Evolutionary conservation across 1,140 invertebrate species (phyloP).

Genomic region (Drosophila miranda): DNA sequence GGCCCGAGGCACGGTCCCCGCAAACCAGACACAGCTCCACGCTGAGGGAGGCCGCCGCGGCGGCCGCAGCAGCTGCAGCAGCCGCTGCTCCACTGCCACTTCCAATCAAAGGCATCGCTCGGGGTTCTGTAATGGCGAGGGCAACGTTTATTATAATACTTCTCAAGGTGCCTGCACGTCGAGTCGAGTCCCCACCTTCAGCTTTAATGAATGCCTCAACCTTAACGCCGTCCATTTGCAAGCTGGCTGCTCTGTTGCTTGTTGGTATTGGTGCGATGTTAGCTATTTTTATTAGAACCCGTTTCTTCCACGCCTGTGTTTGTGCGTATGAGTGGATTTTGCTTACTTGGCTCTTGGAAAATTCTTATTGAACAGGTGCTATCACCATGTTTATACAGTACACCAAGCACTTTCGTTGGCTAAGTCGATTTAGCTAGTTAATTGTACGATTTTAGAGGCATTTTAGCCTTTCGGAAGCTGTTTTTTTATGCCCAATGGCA

Average conservation of each 20-base stretch:
- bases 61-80: conserved; percentile 50
- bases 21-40: conserved; percentile 96
- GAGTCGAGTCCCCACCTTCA: conserved; percentile 60
- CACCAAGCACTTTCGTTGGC: too few relatives aligned
- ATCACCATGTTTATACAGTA: conserved; percentile 11
- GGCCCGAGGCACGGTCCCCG: conserved; percentile 95
- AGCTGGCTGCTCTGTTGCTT: conserved; percentile 44
- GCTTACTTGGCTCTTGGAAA: conserved; percentile 31
- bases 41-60: conserved; percentile 74
- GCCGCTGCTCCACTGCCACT: conserved; percentile 23
- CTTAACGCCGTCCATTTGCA: conserved; percentile 55
- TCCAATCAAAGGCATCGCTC: conserved; percentile 54
- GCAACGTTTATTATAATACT: conserved; percentile 21
- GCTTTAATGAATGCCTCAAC: conserved; percentile 75
- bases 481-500: conserved; percentile 25
- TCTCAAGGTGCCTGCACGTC: conserved; percentile 42
- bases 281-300: conserved; percentile 66
- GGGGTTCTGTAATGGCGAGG: conserved; percentile 55
- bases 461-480: neutral
- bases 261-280: conserved; percentile 33
- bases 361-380: conserved; percentile 10
- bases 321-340: conserved; percentile 28
- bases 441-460: conserved; percentile 2
- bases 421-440: too few relatives aligned
- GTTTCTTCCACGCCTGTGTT: conserved; percentile 41